A percentile compares a stretch with the other conserved stretches of the same genome.
Evolutionary conservation across 23 tunicate species (phyloP).

Genomic region (Ciona savignyi): DNA sequence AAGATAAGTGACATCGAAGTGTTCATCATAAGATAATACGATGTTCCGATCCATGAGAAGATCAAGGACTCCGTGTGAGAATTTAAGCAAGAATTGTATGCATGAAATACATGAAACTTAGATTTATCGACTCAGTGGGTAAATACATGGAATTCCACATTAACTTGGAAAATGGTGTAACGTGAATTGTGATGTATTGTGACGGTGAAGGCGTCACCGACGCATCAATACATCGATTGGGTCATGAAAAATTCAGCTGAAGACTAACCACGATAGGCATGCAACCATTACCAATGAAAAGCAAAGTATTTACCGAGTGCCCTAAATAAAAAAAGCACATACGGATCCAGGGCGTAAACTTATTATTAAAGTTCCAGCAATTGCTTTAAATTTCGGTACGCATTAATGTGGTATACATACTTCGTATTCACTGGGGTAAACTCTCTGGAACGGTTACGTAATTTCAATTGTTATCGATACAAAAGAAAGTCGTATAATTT

Average conservation of each 20-base stretch:
- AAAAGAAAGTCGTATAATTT: neutral
- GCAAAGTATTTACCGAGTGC: no score
- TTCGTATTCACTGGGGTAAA: neutral
- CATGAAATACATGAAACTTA: no score
- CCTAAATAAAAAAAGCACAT: no score
- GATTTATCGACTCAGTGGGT: no score
- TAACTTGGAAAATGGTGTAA: no score
- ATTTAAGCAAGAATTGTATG: no score
- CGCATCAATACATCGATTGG: slow-evolving; percentile 1
- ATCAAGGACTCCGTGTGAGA: neutral
- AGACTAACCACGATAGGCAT: neutral
- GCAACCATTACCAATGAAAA: neutral
- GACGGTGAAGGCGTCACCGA: neutral
- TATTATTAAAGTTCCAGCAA: no score
- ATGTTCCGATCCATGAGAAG: neutral
- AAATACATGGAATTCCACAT: no score
- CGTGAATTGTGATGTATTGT: no score
- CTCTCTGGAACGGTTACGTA: neutral
- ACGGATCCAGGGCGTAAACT: no score
- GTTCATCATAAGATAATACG: neutral
- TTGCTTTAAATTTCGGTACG: no score
- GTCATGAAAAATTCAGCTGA: neutral
- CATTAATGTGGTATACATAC: neutral
- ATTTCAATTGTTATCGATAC: neutral
- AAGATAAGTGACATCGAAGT: neutral